phyloP scores from a whole-genome alignment of 2,797 vertebrate species.

The Rhabdomys pumilio region DNA sequence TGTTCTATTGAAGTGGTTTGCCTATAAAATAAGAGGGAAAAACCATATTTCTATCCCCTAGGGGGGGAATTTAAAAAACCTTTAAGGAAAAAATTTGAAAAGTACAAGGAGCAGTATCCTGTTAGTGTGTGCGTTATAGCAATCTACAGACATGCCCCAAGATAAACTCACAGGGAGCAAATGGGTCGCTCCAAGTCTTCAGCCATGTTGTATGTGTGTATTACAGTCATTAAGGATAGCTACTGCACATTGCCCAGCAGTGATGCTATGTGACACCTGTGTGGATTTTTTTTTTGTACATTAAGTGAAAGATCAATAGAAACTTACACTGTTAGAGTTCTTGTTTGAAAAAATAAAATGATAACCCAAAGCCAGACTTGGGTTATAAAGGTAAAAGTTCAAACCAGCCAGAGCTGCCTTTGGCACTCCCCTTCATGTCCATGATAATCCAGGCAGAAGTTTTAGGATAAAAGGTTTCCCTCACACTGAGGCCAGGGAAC shows the following conservation, averaged over 20 bases:
- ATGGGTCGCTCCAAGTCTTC: not conserved
- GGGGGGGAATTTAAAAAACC: not conserved
- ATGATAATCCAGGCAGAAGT: not conserved
- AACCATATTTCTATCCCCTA: constrained; percentile 71
- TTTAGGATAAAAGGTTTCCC: not conserved
- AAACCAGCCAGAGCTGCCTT: not conserved
- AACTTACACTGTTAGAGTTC: constrained; percentile 27
- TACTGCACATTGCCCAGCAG: not conserved
- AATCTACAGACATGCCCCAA: not conserved
- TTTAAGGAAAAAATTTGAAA: constrained; percentile 63
- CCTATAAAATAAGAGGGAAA: constrained; percentile 71
- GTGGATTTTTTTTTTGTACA: constrained; percentile 34
- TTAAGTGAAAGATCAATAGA: constrained; percentile 56
- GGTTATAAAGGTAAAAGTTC: constrained; percentile 22
- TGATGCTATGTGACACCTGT: not conserved
- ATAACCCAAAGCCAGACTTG: constrained; percentile 17
- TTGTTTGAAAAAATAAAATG: constrained; percentile 51
- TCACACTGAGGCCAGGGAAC: not conserved
- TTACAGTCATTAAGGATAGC: not conserved
- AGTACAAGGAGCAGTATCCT: constrained; percentile 22
- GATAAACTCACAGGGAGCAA: not conserved
- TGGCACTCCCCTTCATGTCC: not conserved
- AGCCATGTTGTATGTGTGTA: not conserved
- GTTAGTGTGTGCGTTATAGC: not conserved
- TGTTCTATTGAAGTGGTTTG: constrained; percentile 83